phyloP scores from a whole-genome alignment of 1,140 invertebrate genomes.

The Drosophila micromelanica region DNA sequence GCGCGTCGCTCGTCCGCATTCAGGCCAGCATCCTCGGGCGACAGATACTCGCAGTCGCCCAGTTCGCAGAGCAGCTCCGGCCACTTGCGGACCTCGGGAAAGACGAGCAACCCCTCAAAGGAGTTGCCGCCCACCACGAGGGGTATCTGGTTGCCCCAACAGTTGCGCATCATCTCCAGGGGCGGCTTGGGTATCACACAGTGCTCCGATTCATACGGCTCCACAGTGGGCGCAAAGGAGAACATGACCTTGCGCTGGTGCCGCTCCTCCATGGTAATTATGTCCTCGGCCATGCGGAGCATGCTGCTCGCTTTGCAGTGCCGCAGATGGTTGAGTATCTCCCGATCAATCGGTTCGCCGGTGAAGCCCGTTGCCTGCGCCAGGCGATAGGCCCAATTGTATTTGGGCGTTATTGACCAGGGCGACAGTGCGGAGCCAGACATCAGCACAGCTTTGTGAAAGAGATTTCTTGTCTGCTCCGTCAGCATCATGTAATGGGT shows the following conservation, averaged over 20 bases:
- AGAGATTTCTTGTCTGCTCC: slow-evolving; percentile 83
- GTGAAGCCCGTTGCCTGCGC: slow-evolving; percentile 74
- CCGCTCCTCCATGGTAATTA: slow-evolving; percentile 73
- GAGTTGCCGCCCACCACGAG: slow-evolving; percentile 84
- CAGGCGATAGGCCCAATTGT: slow-evolving; percentile 75
- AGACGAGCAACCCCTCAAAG: slow-evolving; percentile 83
- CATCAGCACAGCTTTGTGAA: slow-evolving; percentile 84
- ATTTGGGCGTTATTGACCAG: slow-evolving; percentile 72
- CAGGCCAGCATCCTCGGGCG: slow-evolving; percentile 68
- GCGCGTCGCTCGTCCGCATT: slow-evolving; percentile 58
- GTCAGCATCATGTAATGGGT: slow-evolving; percentile 87
- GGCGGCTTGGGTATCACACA: slow-evolving; percentile 79
- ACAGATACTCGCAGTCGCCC: slow-evolving; percentile 65
- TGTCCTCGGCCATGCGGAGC: slow-evolving; percentile 79
- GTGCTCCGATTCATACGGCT: slow-evolving; percentile 68
- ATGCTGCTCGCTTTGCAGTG: slow-evolving; percentile 85
- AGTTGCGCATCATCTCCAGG: slow-evolving; percentile 77
- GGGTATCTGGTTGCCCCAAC: slow-evolving; percentile 84
- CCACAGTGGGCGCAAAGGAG: slow-evolving; percentile 80
- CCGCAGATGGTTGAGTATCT: slow-evolving; percentile 62
- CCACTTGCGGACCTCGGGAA: slow-evolving; percentile 74
- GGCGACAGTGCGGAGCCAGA: slow-evolving; percentile 79
- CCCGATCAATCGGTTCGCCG: slow-evolving; percentile 57
- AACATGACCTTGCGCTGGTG: slow-evolving; percentile 71
- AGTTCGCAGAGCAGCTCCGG: slow-evolving; percentile 64